phyloP scores from a whole-genome alignment of 2,113 vertebrate genomes.

The Casuarius casuarius region DNA sequence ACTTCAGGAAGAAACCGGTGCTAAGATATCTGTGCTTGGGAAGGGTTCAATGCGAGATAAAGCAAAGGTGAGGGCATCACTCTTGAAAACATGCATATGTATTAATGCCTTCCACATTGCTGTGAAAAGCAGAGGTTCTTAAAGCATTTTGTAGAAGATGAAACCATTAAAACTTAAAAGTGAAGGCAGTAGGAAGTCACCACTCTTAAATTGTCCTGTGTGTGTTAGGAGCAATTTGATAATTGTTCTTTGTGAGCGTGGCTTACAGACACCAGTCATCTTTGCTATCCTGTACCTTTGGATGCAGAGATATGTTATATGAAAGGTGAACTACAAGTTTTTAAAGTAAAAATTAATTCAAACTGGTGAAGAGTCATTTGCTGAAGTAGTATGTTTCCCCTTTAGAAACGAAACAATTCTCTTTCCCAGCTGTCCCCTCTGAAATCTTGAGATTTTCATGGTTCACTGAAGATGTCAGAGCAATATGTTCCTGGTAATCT shows the following conservation, averaged over 20 bases:
- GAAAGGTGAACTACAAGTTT: not conserved
- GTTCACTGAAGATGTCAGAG: not conserved
- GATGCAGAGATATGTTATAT: not conserved
- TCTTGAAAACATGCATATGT: rapidly evolving
- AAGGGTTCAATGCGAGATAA: slow-evolving; percentile 98
- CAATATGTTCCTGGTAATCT: not conserved
- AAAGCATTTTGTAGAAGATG: not conserved
- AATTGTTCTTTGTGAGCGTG: not conserved
- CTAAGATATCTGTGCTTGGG: slow-evolving; percentile 94
- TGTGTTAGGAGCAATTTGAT: not conserved
- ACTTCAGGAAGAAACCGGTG: slow-evolving; percentile 83
- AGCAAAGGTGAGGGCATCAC: slow-evolving; percentile 82
- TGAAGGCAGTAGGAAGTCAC: not conserved
- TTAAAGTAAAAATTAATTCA: not conserved
- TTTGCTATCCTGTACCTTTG: not conserved
- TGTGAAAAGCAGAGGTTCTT: not conserved
- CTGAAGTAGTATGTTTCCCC: not conserved
- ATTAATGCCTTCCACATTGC: rapidly evolving
- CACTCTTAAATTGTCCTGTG: not conserved
- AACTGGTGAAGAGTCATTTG: not conserved
- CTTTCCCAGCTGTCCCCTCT: not conserved
- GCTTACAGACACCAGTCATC: not conserved
- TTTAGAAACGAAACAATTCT: not conserved
- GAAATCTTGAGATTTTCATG: not conserved
- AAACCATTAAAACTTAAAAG: not conserved